Evolutionary conservation across 1,140 invertebrate genomes (phyloP), one percentile per base, ranked within the genome.

Genomic region (Potamilus streckersoni): DNA sequence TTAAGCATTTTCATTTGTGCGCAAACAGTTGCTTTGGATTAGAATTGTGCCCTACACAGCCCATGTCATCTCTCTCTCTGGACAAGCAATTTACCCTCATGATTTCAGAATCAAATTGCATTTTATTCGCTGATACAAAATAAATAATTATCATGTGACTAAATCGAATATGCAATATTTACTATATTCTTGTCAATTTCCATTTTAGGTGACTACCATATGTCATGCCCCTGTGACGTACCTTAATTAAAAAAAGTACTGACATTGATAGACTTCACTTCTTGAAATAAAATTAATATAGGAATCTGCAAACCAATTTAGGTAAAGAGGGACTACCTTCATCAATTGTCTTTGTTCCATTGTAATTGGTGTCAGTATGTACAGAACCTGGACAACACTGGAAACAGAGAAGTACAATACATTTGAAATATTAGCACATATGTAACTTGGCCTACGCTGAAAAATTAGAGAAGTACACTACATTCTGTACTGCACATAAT

Each of bases 341-440:
- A 73, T 94, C 93, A 72, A 93, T 92, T 11, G 92, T 93, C 15
- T 94, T 87, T 0, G 84, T 86, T 8, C 94, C 94, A 83, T 93
- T 93, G 78, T 94, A 93, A 61, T 91, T 93, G 2, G 92, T 94
- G 80, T 95, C 94, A 3, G 94, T 95, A 80, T 92, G 91, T 11
- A 95, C 94, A 88, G 93, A 94, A 0, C 92, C 92, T 55, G 92
- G 91, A 82, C 90, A 89, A 76, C 86, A 87, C 85, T 86, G 81
- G 59, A 82, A 49, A 49, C 38, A 49, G 38, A 38, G 38, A 49
- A 49, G 11, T 49, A 49, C 38, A 49, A 49, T 49, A 49, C 11
- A 61, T 91, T 93, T 2, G 92, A 91, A 94, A 95, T 94, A 80
- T 95, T 94, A 3, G 27, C 3, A 31, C 27, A 3, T 31, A 31